These are phyloP conservation scores for Dioctria linearis DNA, from an alignment of 2,888 invertebrate species.

Conservation along the genomic window DNA sequence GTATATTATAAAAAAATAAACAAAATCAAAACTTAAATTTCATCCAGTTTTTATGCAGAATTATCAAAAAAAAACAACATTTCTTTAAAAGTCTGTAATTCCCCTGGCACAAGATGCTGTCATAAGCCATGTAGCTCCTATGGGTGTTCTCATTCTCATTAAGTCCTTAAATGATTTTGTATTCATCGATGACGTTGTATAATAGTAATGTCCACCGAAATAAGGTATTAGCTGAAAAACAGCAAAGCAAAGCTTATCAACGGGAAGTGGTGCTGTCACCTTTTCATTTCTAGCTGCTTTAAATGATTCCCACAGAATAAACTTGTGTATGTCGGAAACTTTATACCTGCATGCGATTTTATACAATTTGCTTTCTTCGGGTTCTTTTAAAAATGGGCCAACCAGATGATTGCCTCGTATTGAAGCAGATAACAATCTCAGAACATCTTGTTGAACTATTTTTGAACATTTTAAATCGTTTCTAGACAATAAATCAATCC, in stretches of 20 bases:
- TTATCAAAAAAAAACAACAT: no score
- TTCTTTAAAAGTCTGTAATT: neutral
- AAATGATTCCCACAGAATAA: constrained; percentile 1
- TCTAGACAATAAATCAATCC: constrained; percentile 3
- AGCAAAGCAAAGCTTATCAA: constrained; percentile 39
- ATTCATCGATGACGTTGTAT: constrained; percentile 13
- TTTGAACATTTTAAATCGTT: neutral
- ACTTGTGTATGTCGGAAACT: constrained; percentile 2
- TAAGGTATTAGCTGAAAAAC: constrained; percentile 46
- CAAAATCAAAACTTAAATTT: no score
- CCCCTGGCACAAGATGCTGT: constrained; percentile 34
- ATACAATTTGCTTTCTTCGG: neutral
- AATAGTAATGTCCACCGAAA: constrained; percentile 54
- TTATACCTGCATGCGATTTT: constrained; percentile 7
- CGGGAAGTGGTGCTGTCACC: constrained; percentile 12
- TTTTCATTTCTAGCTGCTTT: neutral
- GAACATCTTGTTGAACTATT: neutral
- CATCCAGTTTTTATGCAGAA: no score
- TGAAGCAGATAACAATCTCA: constrained; percentile 15
- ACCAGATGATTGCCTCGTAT: constrained; percentile 52
- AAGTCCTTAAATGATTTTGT: constrained; percentile 22
- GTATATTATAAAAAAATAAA: no score
- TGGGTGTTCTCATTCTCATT: constrained; percentile 22
- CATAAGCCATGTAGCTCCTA: constrained; percentile 41
- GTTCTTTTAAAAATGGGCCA: constrained; percentile 41